Evolutionary conservation across 2,797 vertebrate species (phyloP), one percentile per base, ranked within the genome.

Genomic region (Periophthalmus magnuspinnatus): DNA sequence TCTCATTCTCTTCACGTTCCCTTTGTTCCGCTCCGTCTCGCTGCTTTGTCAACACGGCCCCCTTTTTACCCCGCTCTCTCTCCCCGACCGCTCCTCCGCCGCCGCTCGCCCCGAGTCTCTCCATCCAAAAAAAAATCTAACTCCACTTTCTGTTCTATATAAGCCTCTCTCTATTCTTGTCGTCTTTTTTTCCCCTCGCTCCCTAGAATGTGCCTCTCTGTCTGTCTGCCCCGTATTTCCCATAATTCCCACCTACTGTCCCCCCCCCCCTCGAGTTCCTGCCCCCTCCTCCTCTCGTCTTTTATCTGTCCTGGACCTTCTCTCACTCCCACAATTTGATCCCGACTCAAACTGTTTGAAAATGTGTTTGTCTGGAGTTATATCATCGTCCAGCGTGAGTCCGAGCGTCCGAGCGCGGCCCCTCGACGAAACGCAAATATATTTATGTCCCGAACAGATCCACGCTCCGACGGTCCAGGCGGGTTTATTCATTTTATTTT

Each of bases 1-100:
- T 91, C 91, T 93, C 93, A 93, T 94, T 94, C 93, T 93, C 93
- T 92, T 91, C 93, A 94, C 93, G 91, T 93, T 93, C 91, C 90
- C 93, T 94, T 94, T 94, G 93, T 94, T 93, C 91, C 86, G 90
- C 89, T 90, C 85, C 92, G 90, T 93, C 93, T 93, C 90, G 84
- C 92, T 94, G 91, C 91, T 93, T 93, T 91, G 90, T 93, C 92
- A 92, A 93, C 92, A 93, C 86, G 90, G 89, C 87, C 90, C 87
- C 84, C 84, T 85, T 87, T 86, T 84, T 86, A 85, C 83, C 81
- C 67, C 79, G 77, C 83, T 13, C 70, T 48, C 74, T 58, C 72
- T 65, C 57, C 59, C 87, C 84, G 84, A 84, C 87, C 85, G 86
- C 84, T 84, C 72, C 75, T 21, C 85, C 87, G 83, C 81, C 70